Evolutionary conservation across 2,797 vertebrate genomes (phyloP), one percentile per base, ranked within the genome.

Genomic region (Aselliscus stoliczkanus): DNA sequence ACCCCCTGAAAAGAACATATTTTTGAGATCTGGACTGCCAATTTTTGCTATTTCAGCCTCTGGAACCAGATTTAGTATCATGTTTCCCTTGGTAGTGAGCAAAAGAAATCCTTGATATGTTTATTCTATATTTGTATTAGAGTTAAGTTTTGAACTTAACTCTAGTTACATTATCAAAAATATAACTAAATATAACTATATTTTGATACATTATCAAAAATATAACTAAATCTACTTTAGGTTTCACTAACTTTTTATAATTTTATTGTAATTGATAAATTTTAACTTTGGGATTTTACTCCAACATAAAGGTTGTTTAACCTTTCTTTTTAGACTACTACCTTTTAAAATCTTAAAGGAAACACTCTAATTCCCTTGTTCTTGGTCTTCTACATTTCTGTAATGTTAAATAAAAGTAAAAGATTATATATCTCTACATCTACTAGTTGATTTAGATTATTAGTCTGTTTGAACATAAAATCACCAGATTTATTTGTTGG

Each of bases 331-430:
- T 54, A 89, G 88, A 56, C 5, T 2, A 69, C 54, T 89, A 52
- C 27, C 52, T 96, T 94, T 70, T 76, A 87, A 80, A 82, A 62
- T 60, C 8, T 83, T 93, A 69, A 73, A 83, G 42, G 79, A 81
- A 89, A 65, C 14, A 52, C 18, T 52, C 17, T 50, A 82, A 82
- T 58, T 65, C 29, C 8, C 4, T 92, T 88, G 4, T 25, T 93
- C n/a, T 89, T 77, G 23, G 31, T 37, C 65, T 37, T 73, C 17
- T 27, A 87, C 50, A 84, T 86, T 95, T 92, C 67, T 88, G 29
- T 60, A 93, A 77, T 76, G 27, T 70, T 92, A 92, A 83, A 67
- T 75, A 23, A 88, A 12, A 87, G 25, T 39, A 52, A 88, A 85
- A 67, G 17, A 73, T 72, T 85, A 7, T 50, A 42, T 88, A 88